Conservation (phyloP, 2,113 vertebrate species). For the Condylura cristata region DNA sequence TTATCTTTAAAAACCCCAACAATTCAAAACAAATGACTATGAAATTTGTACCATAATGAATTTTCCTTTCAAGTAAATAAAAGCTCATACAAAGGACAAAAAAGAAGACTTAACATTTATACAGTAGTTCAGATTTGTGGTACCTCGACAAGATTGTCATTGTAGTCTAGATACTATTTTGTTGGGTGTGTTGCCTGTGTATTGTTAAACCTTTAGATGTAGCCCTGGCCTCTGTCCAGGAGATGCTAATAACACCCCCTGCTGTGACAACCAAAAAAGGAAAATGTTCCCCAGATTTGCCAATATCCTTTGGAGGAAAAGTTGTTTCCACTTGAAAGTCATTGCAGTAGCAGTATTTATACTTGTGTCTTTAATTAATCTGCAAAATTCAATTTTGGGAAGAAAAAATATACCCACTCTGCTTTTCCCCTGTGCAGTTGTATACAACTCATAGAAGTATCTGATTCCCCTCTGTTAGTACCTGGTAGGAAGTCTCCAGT, state of each 20-base stretch:
- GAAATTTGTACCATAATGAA: background rate
- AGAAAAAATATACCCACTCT: background rate
- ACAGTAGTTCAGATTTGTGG: background rate
- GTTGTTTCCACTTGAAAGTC: background rate
- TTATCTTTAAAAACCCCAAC: constrained; percentile 29
- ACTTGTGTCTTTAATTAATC: background rate
- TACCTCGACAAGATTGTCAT: background rate
- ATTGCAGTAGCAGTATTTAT: background rate
- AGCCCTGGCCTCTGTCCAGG: rapidly evolving
- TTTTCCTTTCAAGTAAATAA: background rate
- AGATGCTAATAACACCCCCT: rapidly evolving
- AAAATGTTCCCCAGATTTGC: background rate
- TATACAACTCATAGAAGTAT: background rate
- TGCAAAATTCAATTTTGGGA: background rate
- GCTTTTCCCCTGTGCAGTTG: background rate
- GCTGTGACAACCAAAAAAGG: background rate
- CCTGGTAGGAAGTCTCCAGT: background rate
- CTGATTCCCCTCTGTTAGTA: background rate
- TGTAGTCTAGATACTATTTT: background rate
- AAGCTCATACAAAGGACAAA: background rate
- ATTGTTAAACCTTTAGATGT: rapidly evolving
- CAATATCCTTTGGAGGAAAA: background rate
- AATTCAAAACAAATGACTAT: background rate
- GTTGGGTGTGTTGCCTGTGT: background rate
- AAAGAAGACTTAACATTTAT: background rate